phyloP scores from a whole-genome alignment of 1,140 invertebrate species.

The Lysiphlebus fabarum region DNA sequence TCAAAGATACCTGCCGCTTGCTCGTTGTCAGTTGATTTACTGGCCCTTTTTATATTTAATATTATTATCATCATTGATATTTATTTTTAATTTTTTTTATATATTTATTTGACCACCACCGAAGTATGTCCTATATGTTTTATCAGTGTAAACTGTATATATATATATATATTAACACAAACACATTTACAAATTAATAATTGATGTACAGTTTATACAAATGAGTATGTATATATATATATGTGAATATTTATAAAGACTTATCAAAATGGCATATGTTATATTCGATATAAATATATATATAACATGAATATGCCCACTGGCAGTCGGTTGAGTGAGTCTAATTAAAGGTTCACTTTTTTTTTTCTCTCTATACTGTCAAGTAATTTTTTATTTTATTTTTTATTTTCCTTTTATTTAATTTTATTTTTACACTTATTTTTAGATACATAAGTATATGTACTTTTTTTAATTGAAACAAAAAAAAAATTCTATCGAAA shows the following conservation, averaged over 20 bases:
- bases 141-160: no score
- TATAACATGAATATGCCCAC: conserved; percentile 36
- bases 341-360: conserved; percentile 44
- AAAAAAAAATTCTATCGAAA: no score
- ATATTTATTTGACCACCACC: conserved; percentile 28
- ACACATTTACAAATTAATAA: no score
- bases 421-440: conserved; percentile 2
- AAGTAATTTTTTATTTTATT: conserved; percentile 1
- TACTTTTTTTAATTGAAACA: no score
- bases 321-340: conserved; percentile 33
- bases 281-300: conserved; percentile 37
- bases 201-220: no score
- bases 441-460: no score
- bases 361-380: conserved; percentile 18
- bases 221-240: conserved; percentile 4
- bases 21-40: conserved; percentile 48
- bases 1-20: conserved; percentile 31
- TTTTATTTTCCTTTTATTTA: background rate
- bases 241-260: conserved; percentile 15
- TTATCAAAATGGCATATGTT: conserved; percentile 41
- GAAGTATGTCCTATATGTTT: background rate
- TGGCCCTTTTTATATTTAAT: background rate
- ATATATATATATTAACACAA: no score
- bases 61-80: no score
- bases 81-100: conserved; percentile 9